Evolutionary conservation across 2,888 invertebrate species (phyloP), one percentile per base, ranked within the genome.

Genomic region (Zygaena filipendulae): DNA sequence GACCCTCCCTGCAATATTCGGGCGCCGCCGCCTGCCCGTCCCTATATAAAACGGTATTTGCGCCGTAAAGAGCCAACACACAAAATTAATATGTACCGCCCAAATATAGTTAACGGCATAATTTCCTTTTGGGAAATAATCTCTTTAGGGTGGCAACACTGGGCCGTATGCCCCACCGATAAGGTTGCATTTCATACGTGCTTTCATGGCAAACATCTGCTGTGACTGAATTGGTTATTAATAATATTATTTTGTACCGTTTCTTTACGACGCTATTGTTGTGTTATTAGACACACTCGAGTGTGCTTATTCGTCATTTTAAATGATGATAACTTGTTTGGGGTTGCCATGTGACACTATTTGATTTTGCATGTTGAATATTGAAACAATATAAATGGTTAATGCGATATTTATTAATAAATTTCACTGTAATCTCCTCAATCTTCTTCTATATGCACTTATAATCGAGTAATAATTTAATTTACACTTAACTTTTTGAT

Each of bases 401-500:
- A 77, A 75, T 79, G 70, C 70, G 64, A 67, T 75, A 74, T 79
- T 79, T 79, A 79, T 75, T 77, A 68, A 66, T 74, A 70, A 74
- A 66, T 70, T 75, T 77, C 75, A 75, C 70, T 71, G 72, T 74
- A 62, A 67, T 72, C 61, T 70, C 57, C 61, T 68, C 74, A 64
- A 62, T 68, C n/a, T n/a, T n/a, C n/a, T n/a, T n/a, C 72, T 74
- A 71, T 74, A 67, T 66, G 63, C 67, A 64, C 71, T 74, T 75
- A 72, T 45, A 58, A 52, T 55, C 49, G 51, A 69, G 53, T 64
- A 75, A 77, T 79, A 75, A 72, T 74, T 74, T 77, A 77, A 71
- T 68, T 68, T 74, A 77, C 71, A 72, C 59, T 67, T 71, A 70
- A 44, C 39, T 52, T 44, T 45, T n/a, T n/a, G n/a, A 42, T 46